Evolutionary conservation across 2,888 invertebrate species (phyloP), one percentile per base, ranked within the genome.

Genomic region (Campoplex nolae): DNA sequence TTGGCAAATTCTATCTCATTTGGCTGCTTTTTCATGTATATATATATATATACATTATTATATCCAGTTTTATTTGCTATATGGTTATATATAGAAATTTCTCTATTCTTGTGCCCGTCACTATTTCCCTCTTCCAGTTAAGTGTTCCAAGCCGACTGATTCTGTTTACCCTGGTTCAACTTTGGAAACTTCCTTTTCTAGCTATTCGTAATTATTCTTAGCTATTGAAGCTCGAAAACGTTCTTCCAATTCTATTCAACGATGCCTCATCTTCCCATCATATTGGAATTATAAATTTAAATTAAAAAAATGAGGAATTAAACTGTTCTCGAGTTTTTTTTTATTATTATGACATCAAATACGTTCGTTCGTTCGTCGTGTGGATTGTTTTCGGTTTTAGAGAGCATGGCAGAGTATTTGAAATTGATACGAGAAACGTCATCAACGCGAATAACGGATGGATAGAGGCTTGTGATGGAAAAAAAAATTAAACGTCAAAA

Each of bases 61-160:
- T 35, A 28, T n/a, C 4, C 16, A 65, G 35, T 23, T 23, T 0
- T 23, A 23, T 23, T 23, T 23, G 23, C 23, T 23, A 23, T 23
- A 23, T 23, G n/a, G n/a, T 18, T 65, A 42, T 42, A 42, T 42
- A 42, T 42, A 7, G 4, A 32, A 1, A 65, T 65, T 18, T 65
- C 16, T 23, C 13, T 56, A 45, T 67, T 32, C 62, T 38, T 23
- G n/a, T 56, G 54, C 71, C 23, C 48, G 56, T 56, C 68, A 32
- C 42, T 56, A 56, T 80, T 48, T 28, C 13, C 32, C 68, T 65
- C 45, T 45, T 23, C 38, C 38, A 54, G 65, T 65, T 18, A 51
- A 84, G 78, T 84, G 35, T 81, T 80, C 51, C 68, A 51, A 78
- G 54, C 35, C 70, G 68, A 81, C 56, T 45, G 81, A 73, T 67